phyloP scores from a whole-genome alignment of 2,797 vertebrate species.

The Garrulus glandarius region DNA sequence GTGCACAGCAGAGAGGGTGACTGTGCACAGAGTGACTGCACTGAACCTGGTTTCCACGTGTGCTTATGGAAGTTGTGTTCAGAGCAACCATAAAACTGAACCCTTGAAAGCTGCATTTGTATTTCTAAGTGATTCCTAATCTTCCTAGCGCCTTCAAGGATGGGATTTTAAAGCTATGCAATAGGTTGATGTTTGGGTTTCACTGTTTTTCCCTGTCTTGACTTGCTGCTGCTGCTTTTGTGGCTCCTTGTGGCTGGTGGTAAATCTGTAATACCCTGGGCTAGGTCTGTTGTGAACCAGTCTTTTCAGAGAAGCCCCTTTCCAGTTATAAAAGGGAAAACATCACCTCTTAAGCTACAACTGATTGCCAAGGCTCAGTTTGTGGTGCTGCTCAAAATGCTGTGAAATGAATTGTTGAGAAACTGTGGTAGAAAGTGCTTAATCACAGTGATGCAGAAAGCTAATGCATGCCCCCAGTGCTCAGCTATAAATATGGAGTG shows the following conservation, averaged over 20 bases:
- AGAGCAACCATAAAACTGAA: not conserved
- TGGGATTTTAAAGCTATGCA: not conserved
- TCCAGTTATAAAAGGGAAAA: not conserved
- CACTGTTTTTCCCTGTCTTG: not conserved
- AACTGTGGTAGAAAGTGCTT: not conserved
- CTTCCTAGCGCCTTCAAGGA: not conserved
- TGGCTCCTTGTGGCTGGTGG: not conserved
- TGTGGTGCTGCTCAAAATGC: not conserved
- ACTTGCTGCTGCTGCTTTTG: not conserved
- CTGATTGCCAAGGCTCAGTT: not conserved
- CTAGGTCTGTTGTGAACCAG: not conserved
- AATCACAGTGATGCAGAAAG: conserved; percentile 1
- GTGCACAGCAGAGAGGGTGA: not conserved
- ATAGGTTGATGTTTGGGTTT: not conserved
- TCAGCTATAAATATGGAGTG: conserved; percentile 20
- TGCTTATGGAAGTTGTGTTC: not conserved
- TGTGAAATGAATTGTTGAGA: not conserved
- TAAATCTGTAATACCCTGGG: not conserved
- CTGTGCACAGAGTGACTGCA: too few species aligned
- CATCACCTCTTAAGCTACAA: not conserved
- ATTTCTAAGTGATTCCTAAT: not conserved
- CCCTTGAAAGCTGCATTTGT: not conserved
- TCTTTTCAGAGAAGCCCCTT: not conserved
- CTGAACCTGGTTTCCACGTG: accelerated
- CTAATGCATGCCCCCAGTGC: not conserved